phyloP scores from a whole-genome alignment of 2,888 invertebrate genomes.

The Sphaerolaimus hirsutus region DNA sequence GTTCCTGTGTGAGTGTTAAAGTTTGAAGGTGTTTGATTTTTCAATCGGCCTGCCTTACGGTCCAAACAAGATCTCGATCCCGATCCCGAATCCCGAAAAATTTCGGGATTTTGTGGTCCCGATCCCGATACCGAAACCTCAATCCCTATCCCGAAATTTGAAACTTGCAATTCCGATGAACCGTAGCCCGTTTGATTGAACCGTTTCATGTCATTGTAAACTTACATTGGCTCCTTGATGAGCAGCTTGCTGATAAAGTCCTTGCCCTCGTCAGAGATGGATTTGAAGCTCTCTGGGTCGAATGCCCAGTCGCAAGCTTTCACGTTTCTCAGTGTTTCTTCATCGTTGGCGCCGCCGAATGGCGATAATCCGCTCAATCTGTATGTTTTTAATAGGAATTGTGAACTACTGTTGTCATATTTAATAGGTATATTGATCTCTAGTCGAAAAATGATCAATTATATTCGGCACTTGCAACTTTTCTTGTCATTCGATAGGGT shows the following conservation, averaged over 20 bases:
- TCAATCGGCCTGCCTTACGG: no score
- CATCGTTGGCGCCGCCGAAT: conserved; percentile 92
- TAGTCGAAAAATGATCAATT: neutral
- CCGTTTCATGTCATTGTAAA: neutral
- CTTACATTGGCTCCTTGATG: conserved; percentile 70
- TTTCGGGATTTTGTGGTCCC: no score
- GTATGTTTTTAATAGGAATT: no score
- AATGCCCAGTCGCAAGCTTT: conserved; percentile 98
- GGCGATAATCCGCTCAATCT: conserved; percentile 89
- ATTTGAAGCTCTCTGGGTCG: conserved; percentile 73
- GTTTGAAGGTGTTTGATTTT: neutral
- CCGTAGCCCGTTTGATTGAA: no score
- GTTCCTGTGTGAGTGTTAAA: conserved; percentile 38
- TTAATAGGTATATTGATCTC: neutral
- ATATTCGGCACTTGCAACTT: neutral
- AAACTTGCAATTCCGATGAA: no score
- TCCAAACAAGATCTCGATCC: no score
- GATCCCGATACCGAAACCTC: no score
- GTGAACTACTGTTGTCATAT: no score
- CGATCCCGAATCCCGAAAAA: no score
- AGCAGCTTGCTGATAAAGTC: conserved; percentile 85
- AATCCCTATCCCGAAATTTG: no score
- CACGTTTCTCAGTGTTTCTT: conserved; percentile 89
- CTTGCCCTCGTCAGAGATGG: conserved; percentile 82
- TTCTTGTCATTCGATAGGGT: neutral